Conservation (phyloP, 2,888 invertebrate species). For the Pyralis farinalis region DNA sequence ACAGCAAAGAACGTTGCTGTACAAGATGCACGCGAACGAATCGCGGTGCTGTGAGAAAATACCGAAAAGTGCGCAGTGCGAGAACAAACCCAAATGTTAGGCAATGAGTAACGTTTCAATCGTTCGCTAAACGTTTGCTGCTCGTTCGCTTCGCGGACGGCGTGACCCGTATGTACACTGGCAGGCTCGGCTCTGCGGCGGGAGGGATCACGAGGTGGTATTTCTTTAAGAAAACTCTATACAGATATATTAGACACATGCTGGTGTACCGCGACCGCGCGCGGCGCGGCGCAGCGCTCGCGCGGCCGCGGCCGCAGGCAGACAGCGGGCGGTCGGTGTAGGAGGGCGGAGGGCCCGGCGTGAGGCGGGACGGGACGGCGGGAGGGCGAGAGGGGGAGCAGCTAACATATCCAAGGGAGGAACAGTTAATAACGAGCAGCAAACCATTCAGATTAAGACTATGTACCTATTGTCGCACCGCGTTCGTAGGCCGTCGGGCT, state of each 20-base stretch:
- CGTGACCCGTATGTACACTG: slow-evolving; percentile 21
- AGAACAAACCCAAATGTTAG: slow-evolving; percentile 18
- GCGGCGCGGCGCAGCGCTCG: not conserved
- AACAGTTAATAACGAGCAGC: slow-evolving; percentile 77
- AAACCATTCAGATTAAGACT: slow-evolving; percentile 72
- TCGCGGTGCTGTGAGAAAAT: slow-evolving; percentile 22
- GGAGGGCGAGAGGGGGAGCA: slow-evolving; percentile 32
- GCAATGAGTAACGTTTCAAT: slow-evolving; percentile 13
- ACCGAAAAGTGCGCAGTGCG: slow-evolving; percentile 21
- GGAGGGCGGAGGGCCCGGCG: slow-evolving; percentile 2
- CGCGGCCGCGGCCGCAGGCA: slow-evolving; percentile 1
- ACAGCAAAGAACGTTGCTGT: slow-evolving; percentile 15
- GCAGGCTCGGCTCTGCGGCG: slow-evolving; percentile 28
- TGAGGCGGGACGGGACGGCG: slow-evolving; percentile 23
- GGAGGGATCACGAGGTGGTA: slow-evolving; percentile 60
- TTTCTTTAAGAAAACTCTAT: slow-evolving; percentile 55
- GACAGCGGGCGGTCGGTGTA: not conserved
- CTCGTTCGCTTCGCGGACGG: slow-evolving; percentile 43
- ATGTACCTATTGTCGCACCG: slow-evolving; percentile 65
- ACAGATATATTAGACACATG: slow-evolving; percentile 67
- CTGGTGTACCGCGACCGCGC: slow-evolving; percentile 22
- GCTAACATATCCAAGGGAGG: slow-evolving; percentile 57
- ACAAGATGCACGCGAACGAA: slow-evolving; percentile 13
- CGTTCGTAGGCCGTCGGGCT: slow-evolving; percentile 43
- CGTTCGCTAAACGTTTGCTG: slow-evolving; percentile 43